Conservation (phyloP, 2,888 invertebrate genomes). For the Parnassius mnemosyne region DNA sequence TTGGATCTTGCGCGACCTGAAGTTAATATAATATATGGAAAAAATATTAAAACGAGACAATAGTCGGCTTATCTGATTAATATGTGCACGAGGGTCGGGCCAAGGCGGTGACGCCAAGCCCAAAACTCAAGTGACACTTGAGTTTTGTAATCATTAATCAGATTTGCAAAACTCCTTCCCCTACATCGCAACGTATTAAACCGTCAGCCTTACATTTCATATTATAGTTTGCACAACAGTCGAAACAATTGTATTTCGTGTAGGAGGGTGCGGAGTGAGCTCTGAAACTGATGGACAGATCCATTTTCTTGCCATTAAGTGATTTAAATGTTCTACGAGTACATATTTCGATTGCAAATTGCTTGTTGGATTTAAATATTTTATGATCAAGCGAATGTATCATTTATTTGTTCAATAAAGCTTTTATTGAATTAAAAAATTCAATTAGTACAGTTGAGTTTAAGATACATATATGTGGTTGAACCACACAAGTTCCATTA, state of each 20-base stretch:
- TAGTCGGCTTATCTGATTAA: conserved; percentile 50
- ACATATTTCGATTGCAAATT: background rate
- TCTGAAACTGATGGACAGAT: conserved; percentile 27
- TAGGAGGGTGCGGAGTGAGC: conserved; percentile 40
- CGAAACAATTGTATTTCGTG: conserved; percentile 54
- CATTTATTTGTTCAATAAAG: no score
- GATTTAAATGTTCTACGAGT: conserved; percentile 10
- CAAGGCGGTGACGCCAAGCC: conserved; percentile 42
- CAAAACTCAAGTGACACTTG: conserved; percentile 35
- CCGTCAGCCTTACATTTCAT: conserved; percentile 55
- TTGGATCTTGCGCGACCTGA: conserved; percentile 56
- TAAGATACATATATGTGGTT: no score
- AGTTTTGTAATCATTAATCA: conserved; percentile 58
- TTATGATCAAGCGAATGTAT: no score
- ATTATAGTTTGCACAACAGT: conserved; percentile 62
- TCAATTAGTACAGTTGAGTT: no score
- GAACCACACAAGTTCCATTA: no score
- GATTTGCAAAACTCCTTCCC: conserved; percentile 56
- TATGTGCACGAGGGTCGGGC: conserved; percentile 45
- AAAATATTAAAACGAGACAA: conserved; percentile 49
- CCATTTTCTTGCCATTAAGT: conserved; percentile 18
- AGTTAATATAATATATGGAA: conserved; percentile 55
- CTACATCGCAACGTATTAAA: conserved; percentile 22
- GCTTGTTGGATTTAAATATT: no score
- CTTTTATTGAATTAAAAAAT: no score